A percentile compares a stretch with the other conserved stretches of the same genome.
Evolutionary conservation across 1,140 invertebrate species (phyloP).

Genomic region (Harlomillsia oculata): DNA sequence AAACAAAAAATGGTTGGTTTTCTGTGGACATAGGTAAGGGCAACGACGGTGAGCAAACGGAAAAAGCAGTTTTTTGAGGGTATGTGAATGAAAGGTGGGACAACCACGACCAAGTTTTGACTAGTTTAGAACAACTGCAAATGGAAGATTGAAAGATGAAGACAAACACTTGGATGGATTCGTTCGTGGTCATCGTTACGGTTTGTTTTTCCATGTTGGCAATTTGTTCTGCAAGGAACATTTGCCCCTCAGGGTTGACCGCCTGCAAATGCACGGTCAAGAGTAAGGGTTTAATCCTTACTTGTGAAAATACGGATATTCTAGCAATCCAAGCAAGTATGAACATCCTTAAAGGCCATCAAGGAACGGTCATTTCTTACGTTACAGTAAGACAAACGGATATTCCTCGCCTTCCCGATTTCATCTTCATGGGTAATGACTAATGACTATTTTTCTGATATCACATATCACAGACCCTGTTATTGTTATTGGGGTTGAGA

Average conservation of each 20-base stretch:
- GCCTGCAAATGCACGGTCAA: conserved; percentile 73
- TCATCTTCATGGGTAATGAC: conserved; percentile 59
- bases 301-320: conserved; percentile 71
- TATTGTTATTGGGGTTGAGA: too few species aligned
- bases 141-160: conserved; percentile 21
- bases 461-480: too few species aligned
- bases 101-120: too few species aligned
- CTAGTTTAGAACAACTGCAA: background rate
- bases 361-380: conserved; percentile 65
- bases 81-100: too few species aligned
- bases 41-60: background rate
- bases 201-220: background rate
- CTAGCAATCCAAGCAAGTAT: conserved; percentile 61
- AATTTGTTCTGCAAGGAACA: conserved; percentile 8
- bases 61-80: too few species aligned
- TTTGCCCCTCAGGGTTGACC: conserved; percentile 20
- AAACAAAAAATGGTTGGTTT: background rate
- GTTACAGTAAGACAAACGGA: conserved; percentile 73
- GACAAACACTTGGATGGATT: conserved; percentile 6
- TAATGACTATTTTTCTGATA: background rate
- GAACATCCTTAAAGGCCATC: conserved; percentile 60
- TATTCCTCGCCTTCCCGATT: conserved; percentile 67
- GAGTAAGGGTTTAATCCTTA: conserved; percentile 72
- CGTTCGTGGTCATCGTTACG: conserved; percentile 10
- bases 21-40: background rate